phyloP scores from a whole-genome alignment of 2,113 vertebrate species.

The Gymnogyps californianus region DNA sequence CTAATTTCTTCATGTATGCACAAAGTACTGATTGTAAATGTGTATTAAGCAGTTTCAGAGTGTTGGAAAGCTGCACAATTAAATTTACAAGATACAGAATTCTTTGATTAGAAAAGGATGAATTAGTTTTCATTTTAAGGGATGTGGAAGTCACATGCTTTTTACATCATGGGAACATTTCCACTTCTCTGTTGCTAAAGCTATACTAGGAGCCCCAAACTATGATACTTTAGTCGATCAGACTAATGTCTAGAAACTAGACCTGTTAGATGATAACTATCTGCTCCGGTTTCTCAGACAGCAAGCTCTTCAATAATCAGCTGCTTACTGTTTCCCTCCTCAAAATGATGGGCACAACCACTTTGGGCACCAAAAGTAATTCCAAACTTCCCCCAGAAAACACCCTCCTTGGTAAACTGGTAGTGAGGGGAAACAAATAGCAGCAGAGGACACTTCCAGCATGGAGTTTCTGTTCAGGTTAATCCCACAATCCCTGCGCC shows the following conservation, averaged over 20 bases:
- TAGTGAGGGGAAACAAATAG: neutral
- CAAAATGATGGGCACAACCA: neutral
- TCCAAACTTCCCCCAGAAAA: neutral
- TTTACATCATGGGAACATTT: neutral
- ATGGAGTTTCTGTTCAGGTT: neutral
- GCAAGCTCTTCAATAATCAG: neutral
- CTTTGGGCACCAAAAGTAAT: neutral
- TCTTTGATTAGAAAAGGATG: neutral
- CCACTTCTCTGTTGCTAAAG: neutral
- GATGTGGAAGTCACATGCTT: neutral
- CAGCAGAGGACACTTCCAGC: neutral
- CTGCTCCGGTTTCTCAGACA: neutral
- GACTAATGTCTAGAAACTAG: neutral
- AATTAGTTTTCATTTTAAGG: neutral
- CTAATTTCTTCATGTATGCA: neutral
- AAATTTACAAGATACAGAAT: neutral
- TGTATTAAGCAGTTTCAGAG: neutral
- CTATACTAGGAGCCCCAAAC: neutral
- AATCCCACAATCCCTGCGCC: neutral
- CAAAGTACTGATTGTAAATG: neutral
- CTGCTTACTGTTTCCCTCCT: neutral
- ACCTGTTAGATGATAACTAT: neutral
- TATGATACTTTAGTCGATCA: neutral
- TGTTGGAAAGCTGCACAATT: neutral
- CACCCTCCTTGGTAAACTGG: neutral